Evolutionary conservation across 2,888 invertebrate species (phyloP), one percentile per base, ranked within the genome.

Genomic region (Trachelus tabidus): DNA sequence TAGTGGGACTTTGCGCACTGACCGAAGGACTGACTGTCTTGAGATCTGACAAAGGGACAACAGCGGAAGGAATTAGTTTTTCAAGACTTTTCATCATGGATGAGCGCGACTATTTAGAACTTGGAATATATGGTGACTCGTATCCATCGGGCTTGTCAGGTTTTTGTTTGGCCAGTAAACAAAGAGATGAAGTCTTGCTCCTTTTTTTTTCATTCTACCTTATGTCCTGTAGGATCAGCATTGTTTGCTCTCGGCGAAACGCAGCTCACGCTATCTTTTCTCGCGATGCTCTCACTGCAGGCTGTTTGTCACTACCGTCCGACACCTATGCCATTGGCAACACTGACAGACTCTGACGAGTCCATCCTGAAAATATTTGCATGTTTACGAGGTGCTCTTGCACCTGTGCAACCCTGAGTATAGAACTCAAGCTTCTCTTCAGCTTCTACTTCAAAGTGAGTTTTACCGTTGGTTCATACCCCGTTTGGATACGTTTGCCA

Each of bases 281-380:
- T 56, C 56, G 56, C 56, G 23, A 56, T 56, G 56, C 23, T 56
- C 56, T 56, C 23, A 56, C 23, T 23, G 9, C 56, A 56, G 23
- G 56, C 56, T 56, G 56, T 35, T 30, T n/a, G 35, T 68, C 35
- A 31, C 73, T 74, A 4, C 31, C 15, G 11, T 12, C 33, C 75
- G 4, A 30, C 31, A 30, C 71, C 73, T 35, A 31, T 68, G 34
- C 56, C 75, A 76, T 73, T 81, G 56, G 56, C 56, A 56, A 56
- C 23, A 89, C 84, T 88, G 90, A 89, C 90, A 89, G 88, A 87
- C 85, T 83, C 85, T 87, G 89, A 89, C 87, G 88, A 89, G 89
- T 89, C 86, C 87, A 88, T 89, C 88, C 82, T 78, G 74, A 75
- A 77, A 80, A 83, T 87, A 89, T 90, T 90, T 90, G 89, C 90